Base-by-base conservation (phyloP, 1,140 invertebrate genomes). In the Phthorimaea operculella region DNA sequence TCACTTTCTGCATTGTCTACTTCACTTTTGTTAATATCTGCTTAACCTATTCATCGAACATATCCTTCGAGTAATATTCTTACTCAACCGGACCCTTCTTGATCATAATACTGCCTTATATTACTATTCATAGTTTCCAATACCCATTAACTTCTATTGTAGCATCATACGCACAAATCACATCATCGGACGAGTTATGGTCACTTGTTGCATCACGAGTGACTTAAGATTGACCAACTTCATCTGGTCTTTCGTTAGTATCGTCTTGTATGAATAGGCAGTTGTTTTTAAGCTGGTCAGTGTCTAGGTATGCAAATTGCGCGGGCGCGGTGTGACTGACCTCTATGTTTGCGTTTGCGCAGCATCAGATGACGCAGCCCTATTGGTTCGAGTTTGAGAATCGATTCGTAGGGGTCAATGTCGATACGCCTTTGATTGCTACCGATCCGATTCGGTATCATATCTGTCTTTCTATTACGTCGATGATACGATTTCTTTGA, bases 371-470 rank as follows among this genome's bases (percentile, higher is more conserved):
- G 51, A 16, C 54, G 58, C 48, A 36, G 57, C 52, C 59, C 39
- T 34, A 62, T 62, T 62, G 60, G 61, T 51, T 54, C 33, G 54
- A 34, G 21, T 4, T 28, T 28, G 21, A 44, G 49, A 60, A 63
- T 63, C 62, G 58, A 52, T 52, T 52, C 51, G 51, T 52, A 52
- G 17, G 58, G 58, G 58, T 63, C 62, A 63, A 63, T 63, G 62
- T 58, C 60, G 51, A 52, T 52, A 34, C 14, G 33, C 33, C 34
- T 14, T 52, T 11, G 15, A 36, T 52, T 14, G 51, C 33, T 39
- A 52, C 36, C 14, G 33, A 52, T 36, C 4, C 11, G 36, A 9
- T 39, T 5, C 36, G n/a, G 36, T 39, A 39, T 4, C 36, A 39
- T 12, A 28, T 28, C 21, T 28, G 21, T 28, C 21, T 28, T 39